Percentiles rank a stretch among this genome's conserved stretches.
Evolutionary conservation across 2,113 vertebrate species (phyloP).

Genomic region (Beaufortia kweichowensis): DNA sequence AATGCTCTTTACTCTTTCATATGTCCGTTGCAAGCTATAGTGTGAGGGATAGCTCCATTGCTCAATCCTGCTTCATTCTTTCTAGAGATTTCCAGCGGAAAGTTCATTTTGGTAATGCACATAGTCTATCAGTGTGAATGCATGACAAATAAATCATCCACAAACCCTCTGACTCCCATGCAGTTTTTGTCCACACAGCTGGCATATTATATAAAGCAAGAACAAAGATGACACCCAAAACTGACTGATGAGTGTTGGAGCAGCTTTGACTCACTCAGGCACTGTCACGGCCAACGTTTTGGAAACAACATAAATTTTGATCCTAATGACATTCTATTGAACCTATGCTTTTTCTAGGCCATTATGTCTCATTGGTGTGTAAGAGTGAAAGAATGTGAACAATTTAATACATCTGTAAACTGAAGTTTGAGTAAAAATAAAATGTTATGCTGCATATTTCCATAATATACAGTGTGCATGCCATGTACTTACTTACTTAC

Average conservation of each 20-base stretch:
- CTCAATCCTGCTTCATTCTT: constrained; percentile 49
- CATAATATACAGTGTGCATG: background rate
- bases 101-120: constrained; percentile 47
- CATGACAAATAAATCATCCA: constrained; percentile 55
- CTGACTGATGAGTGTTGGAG: constrained; percentile 33
- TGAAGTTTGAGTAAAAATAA: background rate
- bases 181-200: constrained; percentile 41
- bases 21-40: constrained; percentile 1
- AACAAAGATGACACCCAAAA: constrained; percentile 27
- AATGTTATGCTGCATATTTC: background rate
- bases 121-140: constrained; percentile 46
- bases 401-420: background rate
- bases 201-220: constrained; percentile 33
- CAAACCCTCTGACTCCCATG: constrained; percentile 25
- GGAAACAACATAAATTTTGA: background rate
- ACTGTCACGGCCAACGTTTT: background rate
- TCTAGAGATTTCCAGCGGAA: constrained; percentile 41
- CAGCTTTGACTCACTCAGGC: constrained; percentile 7
- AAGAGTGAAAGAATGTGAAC: background rate
- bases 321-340: constrained; percentile 4
- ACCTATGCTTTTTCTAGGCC: background rate
- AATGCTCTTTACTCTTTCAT: constrained; percentile 8
- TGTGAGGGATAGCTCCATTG: constrained; percentile 43
- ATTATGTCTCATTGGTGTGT: too few species aligned
- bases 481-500: too few species aligned